Conservation (phyloP, 2,113 vertebrate genomes). For the Craseonycteris thonglongyai region DNA sequence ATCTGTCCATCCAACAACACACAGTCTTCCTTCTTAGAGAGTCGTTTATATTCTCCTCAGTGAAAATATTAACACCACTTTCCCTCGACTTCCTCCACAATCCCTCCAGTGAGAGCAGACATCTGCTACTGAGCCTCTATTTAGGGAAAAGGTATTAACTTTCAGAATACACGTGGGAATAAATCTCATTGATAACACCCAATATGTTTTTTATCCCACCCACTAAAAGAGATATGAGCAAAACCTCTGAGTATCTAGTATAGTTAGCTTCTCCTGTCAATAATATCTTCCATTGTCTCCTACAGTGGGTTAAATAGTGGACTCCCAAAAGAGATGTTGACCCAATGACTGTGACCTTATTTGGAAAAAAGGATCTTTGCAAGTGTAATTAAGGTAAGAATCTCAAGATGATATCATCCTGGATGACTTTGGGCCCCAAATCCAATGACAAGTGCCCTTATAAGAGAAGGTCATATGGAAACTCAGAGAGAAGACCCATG, state of each 20-base stretch:
- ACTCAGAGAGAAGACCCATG: background rate
- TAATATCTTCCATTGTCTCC: background rate
- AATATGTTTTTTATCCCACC: background rate
- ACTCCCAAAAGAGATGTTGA: background rate
- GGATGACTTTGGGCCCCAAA: background rate
- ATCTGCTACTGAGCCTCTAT: conserved; percentile 18
- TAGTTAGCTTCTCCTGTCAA: background rate
- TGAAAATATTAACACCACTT: conserved; percentile 11
- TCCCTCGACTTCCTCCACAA: background rate
- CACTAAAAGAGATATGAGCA: background rate
- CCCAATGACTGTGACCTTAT: background rate
- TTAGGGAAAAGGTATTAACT: background rate
- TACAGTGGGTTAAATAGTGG: background rate
- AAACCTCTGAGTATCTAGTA: background rate
- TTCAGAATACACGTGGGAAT: background rate
- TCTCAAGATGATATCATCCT: background rate
- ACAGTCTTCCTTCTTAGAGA: background rate
- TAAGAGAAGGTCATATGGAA: background rate
- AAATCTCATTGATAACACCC: background rate
- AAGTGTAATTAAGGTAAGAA: background rate
- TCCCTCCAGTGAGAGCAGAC: background rate
- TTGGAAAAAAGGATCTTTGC: background rate
- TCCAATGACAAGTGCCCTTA: background rate
- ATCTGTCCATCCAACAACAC: background rate
- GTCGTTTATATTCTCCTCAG: background rate